phyloP scores from a whole-genome alignment of 1,140 invertebrate genomes.

The Zaprionus africanus region DNA sequence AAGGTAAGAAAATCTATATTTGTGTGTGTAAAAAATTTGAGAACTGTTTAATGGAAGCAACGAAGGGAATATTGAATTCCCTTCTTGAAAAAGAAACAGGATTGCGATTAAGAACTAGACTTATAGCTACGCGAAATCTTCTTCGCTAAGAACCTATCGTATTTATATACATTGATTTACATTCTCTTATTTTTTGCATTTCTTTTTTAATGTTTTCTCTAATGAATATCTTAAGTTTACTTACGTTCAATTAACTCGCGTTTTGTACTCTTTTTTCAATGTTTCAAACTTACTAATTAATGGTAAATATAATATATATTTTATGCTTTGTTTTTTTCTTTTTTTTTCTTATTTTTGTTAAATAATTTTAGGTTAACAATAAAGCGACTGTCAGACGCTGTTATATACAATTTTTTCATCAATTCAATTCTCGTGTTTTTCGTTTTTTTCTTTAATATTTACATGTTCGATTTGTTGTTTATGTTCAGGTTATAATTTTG shows the following conservation, averaged over 20 bases:
- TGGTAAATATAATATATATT: conserved; percentile 25
- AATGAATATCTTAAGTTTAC: conserved; percentile 38
- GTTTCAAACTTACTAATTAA: conserved; percentile 52
- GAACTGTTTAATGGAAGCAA: neutral
- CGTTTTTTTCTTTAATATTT: conserved; percentile 26
- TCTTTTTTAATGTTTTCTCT: neutral
- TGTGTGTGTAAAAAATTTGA: neutral
- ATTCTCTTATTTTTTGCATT: conserved; percentile 13
- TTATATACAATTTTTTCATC: conserved; percentile 49
- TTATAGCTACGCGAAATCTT: conserved; percentile 35
- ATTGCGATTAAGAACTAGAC: conserved; percentile 3
- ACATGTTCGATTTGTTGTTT: conserved; percentile 19
- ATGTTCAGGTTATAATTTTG: conserved; percentile 37
- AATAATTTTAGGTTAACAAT: conserved; percentile 24
- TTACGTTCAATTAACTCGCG: conserved; percentile 70
- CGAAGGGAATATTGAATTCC: neutral
- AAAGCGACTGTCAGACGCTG: conserved; percentile 10
- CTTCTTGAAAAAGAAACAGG: neutral
- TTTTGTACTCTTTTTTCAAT: conserved; percentile 77
- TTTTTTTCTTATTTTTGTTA: conserved; percentile 7
- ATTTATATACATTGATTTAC: conserved; percentile 28
- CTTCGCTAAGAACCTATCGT: conserved; percentile 23
- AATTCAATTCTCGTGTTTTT: conserved; percentile 24
- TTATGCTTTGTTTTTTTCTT: conserved; percentile 27
- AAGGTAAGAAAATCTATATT: neutral